A percentile compares a stretch with the other conserved stretches of the same genome.
Evolutionary conservation across 92 coral and sea anemone species (phyloP).

Genomic region (Pocillopora meandrina): DNA sequence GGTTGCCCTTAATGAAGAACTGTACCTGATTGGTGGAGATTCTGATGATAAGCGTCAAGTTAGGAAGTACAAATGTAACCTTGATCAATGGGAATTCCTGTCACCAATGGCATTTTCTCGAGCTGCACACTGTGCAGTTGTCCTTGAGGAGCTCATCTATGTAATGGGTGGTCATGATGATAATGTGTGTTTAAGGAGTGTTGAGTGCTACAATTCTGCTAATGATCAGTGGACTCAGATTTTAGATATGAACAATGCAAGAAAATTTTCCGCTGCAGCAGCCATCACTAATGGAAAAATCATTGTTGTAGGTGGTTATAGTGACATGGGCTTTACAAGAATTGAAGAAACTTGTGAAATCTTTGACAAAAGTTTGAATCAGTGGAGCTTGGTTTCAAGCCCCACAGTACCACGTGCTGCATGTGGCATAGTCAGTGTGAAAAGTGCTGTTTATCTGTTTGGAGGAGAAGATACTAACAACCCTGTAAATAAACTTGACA

Average conservation of each 20-base stretch:
- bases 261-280: conserved; percentile 42
- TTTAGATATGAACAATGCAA: conserved; percentile 33
- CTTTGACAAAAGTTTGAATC: conserved; percentile 39
- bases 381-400: conserved; percentile 39
- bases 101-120: conserved; percentile 42
- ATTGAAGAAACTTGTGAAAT: conserved; percentile 50
- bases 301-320: conserved; percentile 42
- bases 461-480: conserved; percentile 43
- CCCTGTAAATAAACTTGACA: conserved; percentile 4
- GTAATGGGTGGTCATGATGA: background rate
- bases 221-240: conserved; percentile 34
- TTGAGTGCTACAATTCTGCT: background rate
- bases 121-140: conserved; percentile 51
- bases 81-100: conserved; percentile 34
- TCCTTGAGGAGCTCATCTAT: conserved; percentile 12
- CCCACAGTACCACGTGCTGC: conserved; percentile 54
- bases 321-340: background rate
- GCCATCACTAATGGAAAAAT: conserved; percentile 8
- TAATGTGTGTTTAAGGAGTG: conserved; percentile 1
- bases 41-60: background rate
- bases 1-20: conserved; percentile 18
- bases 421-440: conserved; percentile 43
- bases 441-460: conserved; percentile 37
- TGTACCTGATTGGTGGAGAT: conserved; percentile 43
- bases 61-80: conserved; percentile 3